Evolutionary conservation across 2,113 vertebrate species (phyloP).

Genomic region (Castor canadensis): DNA sequence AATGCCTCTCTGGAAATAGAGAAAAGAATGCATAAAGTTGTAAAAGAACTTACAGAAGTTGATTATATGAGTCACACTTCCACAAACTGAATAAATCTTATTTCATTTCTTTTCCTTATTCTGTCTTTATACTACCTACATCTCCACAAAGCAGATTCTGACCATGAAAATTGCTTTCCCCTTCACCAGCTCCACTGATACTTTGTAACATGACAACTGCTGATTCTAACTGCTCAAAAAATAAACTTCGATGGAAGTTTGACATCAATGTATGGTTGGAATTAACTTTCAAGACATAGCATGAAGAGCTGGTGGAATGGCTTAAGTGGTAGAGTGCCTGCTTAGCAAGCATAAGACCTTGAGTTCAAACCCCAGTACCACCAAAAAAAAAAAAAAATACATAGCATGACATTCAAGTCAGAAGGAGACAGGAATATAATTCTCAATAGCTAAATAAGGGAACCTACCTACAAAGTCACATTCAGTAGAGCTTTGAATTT

Average conservation of each 20-base stretch:
- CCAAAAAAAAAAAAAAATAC: too few species aligned
- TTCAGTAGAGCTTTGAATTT: not conserved
- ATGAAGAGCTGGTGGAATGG: too few species aligned
- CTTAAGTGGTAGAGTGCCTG: too few species aligned
- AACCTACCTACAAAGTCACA: not conserved
- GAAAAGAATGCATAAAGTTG: not conserved
- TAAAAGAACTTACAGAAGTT: not conserved
- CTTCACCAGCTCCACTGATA: not conserved
- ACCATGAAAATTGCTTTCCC: not conserved
- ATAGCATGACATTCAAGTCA: not conserved
- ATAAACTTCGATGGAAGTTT: not conserved
- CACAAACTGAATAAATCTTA: not conserved
- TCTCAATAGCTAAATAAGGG: not conserved
- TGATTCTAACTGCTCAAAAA: not conserved
- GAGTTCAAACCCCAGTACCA: too few species aligned
- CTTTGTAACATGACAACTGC: not conserved
- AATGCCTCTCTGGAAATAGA: not conserved
- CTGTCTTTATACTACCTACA: not conserved
- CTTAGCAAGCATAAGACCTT: too few species aligned
- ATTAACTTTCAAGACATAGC: not conserved
- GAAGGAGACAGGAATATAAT: not conserved
- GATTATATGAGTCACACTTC: not conserved
- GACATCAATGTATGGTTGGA: not conserved
- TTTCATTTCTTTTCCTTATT: not conserved
- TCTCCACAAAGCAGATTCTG: not conserved